These are phyloP conservation scores for Potamarius usumacintae DNA, from an alignment of 2,113 vertebrate genomes.

Conservation along the genomic window DNA sequence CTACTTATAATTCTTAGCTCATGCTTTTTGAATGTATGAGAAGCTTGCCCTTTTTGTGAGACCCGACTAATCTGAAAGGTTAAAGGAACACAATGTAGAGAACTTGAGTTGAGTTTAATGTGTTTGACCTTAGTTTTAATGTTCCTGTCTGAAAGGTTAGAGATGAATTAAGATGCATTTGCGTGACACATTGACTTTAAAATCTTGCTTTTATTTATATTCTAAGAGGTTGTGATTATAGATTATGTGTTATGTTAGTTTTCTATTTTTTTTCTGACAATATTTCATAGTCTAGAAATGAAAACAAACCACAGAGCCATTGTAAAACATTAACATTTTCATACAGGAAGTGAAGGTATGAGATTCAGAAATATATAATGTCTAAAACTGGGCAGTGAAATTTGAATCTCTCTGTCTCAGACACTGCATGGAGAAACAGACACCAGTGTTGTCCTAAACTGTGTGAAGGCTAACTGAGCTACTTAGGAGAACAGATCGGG, in stretches of 20 bases:
- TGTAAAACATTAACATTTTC: background rate
- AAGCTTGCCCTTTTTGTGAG: conserved; percentile 6
- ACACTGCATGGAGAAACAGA: conserved; percentile 55
- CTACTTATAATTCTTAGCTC: conserved; percentile 31
- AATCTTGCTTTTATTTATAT: conserved; percentile 1
- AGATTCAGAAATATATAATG: background rate
- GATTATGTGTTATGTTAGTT: background rate
- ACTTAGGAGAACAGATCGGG: conserved; percentile 58
- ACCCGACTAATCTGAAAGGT: conserved; percentile 24
- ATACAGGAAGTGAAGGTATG: background rate
- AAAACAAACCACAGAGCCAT: background rate
- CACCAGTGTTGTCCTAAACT: conserved; percentile 62
- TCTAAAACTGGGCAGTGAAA: background rate
- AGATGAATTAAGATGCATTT: background rate
- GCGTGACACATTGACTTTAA: background rate
- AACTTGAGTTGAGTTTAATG: background rate
- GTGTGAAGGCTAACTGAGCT: conserved; percentile 75
- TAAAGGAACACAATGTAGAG: background rate
- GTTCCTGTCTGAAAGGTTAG: conserved; percentile 10
- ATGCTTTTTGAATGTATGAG: conserved; percentile 19
- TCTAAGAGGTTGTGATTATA: background rate
- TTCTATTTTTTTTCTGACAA: background rate
- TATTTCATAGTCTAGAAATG: background rate
- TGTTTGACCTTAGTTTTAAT: conserved; percentile 20
- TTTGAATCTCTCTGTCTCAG: conserved; percentile 4